phyloP scores from a whole-genome alignment of 2,888 invertebrate genomes.

The Neocrepidodera transversa region DNA sequence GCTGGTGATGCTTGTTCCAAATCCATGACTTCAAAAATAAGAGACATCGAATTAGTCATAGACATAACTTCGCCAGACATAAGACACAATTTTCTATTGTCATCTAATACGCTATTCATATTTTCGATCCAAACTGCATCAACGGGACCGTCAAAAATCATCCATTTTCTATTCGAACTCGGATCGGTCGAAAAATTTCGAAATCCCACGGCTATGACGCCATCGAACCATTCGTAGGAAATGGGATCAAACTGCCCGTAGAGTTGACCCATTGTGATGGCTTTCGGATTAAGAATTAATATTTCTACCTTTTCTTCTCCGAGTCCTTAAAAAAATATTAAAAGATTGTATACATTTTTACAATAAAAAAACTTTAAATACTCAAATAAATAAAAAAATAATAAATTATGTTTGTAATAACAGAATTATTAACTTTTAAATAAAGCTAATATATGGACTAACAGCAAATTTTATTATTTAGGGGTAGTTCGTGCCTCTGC shows the following conservation, averaged over 20 bases:
- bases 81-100: conserved; percentile 86
- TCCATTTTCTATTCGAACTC: conserved; percentile 83
- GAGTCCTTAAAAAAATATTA: conserved; percentile 28
- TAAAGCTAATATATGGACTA: too few relatives aligned
- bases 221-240: conserved; percentile 92
- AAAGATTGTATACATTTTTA: too few relatives aligned
- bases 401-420: too few relatives aligned
- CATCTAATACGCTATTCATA: conserved; percentile 88
- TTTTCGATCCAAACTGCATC: conserved; percentile 93
- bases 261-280: conserved; percentile 90
- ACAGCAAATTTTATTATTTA: too few relatives aligned
- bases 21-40: conserved; percentile 90
- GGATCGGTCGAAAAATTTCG: conserved; percentile 78
- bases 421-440: too few relatives aligned
- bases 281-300: conserved; percentile 89
- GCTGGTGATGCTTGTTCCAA: conserved; percentile 85
- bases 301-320: conserved; percentile 68
- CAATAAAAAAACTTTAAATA: too few relatives aligned
- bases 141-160: conserved; percentile 91
- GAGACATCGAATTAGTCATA: conserved; percentile 81
- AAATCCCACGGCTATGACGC: conserved; percentile 82
- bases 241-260: conserved; percentile 89
- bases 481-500: too few relatives aligned
- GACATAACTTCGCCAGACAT: conserved; percentile 89
- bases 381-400: too few relatives aligned